These are phyloP conservation scores for Marmota monax DNA, from an alignment of 2,113 vertebrate species.

Conservation along the genomic window DNA sequence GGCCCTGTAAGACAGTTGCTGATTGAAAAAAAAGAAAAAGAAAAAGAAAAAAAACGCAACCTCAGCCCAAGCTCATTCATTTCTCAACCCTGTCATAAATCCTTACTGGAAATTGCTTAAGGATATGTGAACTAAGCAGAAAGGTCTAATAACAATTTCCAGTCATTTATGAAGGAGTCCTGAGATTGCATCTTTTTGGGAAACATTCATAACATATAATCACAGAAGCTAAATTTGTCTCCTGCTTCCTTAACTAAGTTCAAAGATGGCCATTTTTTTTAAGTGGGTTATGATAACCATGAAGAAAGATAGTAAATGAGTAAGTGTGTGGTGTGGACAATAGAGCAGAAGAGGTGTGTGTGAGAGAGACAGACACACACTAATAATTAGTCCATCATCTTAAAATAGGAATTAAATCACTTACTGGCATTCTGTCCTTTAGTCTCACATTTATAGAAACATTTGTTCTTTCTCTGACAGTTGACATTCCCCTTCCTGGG, in stretches of 20 bases:
- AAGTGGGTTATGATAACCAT: background rate
- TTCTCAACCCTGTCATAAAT: background rate
- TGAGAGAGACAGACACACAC: background rate
- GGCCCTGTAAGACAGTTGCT: background rate
- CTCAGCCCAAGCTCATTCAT: background rate
- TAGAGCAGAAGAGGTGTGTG: background rate
- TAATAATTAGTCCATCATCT: background rate
- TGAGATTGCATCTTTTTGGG: background rate
- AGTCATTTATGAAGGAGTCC: background rate
- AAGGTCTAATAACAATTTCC: background rate
- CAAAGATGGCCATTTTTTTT: background rate
- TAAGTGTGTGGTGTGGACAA: background rate
- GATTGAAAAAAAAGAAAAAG: background rate
- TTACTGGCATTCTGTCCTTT: background rate
- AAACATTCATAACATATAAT: background rate
- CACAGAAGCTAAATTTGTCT: background rate
- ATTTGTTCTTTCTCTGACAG: slow-evolving; percentile 10
- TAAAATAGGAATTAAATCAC: slow-evolving; percentile 59
- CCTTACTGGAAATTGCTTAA: background rate
- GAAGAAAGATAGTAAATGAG: background rate
- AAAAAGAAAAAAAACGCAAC: background rate
- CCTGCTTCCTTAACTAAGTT: background rate
- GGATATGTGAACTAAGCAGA: background rate
- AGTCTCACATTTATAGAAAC: slow-evolving; percentile 17
- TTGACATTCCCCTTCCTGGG: background rate